Base-by-base conservation (phyloP, 2,888 invertebrate genomes). In the Drosophila glabriapex region DNA sequence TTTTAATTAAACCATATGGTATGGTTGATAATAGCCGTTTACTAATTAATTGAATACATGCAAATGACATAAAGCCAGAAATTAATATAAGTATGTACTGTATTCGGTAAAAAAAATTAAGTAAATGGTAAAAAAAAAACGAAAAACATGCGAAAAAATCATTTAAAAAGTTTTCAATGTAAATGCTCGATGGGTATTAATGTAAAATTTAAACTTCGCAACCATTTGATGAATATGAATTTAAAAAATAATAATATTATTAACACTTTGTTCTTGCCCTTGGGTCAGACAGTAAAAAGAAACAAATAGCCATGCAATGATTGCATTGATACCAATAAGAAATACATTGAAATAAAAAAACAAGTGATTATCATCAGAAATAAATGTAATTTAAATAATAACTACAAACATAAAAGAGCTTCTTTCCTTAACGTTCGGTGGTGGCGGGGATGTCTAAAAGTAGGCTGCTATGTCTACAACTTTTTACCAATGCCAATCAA, bases 361-460 rank as follows among this genome's bases (percentile, higher is more conserved):
- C 85, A 74, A 90, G 86, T 87, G 86, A 87, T 90, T 87, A 90
- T 90, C 89, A 90, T 89, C 77, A 82, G 78, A 89, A 86, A 89
- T 87, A 87, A 90, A 87, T 87, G 86, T 87, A 90, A 90, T 87
- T 90, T 85, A 89, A 89, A 90, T 82, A 90, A 81, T 81, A 89
- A 89, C 83, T 76, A 72, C 58, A 66, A 64, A 61, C 54, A 28
- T 19, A 9, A 49, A 63, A 46, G 37, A 29, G 25, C 28, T 55
- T 65, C 25, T 62, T 28, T 66, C 31, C 52, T 16, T 37, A 46
- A 41, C 31, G 25, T n/a, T 29, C 0, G 39, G 10, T 4, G 4
- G 10, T 3, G 28, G 3, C 19, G 53, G 52, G 12, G 5, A 19
- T 37, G 3, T 4, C 46, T 12, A 35, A 61, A 68, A 65, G 63